phyloP scores from a whole-genome alignment of 2,113 vertebrate species.

The Psettodes erumei region DNA sequence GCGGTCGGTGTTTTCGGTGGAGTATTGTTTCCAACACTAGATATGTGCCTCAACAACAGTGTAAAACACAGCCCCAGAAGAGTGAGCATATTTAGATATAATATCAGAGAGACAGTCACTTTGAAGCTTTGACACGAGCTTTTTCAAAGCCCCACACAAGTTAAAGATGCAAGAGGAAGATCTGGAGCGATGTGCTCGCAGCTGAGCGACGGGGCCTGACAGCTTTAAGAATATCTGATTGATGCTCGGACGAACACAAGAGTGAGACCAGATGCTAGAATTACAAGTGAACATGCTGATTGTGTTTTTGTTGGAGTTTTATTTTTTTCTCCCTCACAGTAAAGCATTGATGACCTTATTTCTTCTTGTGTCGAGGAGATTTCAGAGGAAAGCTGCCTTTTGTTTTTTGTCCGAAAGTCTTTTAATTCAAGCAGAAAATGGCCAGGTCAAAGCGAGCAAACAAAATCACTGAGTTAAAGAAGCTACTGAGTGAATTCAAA shows the following conservation, averaged over 20 bases:
- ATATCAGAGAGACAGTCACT: constrained; percentile 43
- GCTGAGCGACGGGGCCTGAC: constrained; percentile 8
- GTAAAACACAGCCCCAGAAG: constrained; percentile 31
- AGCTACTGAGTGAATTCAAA: not conserved
- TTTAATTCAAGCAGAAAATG: not conserved
- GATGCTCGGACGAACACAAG: constrained; percentile 47
- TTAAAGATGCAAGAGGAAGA: constrained; percentile 60
- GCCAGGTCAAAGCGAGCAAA: not conserved
- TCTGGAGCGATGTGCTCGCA: not conserved
- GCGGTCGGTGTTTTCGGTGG: not conserved
- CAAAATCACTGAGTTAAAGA: not conserved
- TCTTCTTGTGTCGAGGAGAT: not conserved
- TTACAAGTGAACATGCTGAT: too few relatives aligned
- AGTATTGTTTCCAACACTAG: not conserved
- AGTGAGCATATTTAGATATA: constrained; percentile 18
- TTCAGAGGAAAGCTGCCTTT: not conserved
- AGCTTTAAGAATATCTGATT: constrained; percentile 48
- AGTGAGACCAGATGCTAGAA: constrained; percentile 15
- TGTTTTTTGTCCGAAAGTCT: not conserved
- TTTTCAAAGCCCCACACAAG: constrained; percentile 60
- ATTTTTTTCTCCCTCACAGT: too few relatives aligned
- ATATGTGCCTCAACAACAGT: not conserved
- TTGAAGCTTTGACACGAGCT: constrained; percentile 54
- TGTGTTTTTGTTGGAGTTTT: not conserved
- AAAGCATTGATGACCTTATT: not conserved